Base-by-base conservation (phyloP, 2,113 vertebrate species). In the Oriolus oriolus region DNA sequence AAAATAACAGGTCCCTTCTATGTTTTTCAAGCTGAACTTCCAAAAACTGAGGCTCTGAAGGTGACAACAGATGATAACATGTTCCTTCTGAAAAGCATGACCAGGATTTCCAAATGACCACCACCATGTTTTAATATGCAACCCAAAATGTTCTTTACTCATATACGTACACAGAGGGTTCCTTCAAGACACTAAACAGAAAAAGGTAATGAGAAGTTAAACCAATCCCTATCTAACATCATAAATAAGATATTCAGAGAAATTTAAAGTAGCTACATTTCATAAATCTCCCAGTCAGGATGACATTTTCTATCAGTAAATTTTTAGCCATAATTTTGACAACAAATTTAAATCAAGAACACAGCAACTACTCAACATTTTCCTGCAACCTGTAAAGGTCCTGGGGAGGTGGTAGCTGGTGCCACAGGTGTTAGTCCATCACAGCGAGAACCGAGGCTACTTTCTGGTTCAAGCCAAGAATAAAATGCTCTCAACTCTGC, bases 351-450 rank as follows among this genome's bases (percentile, higher is more conserved):
- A 88, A 85, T 78, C 60, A 84, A 93, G 28, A 93, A 75, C 53
- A 89, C 18, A 84, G 31, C 27, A 73, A 79, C 21, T 93, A 85
- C 78, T 91, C 84, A 89, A 83, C n/a, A 0, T 33, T 92, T 82
- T 57, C 61, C 53, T 82, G 90, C 28, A 78, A 69, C 33, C 50
- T 50, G 84, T 35, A 15, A 56, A 78, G 65, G 63, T 88, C 76
- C 71, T n/a, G 39, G 20, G 20, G 52, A 87, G 53, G 15, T 31
- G 13, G 49, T 13, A 69, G 47, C 70, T 69, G 86, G 33, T 89
- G 75, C 69, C 92, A 95, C 75, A 91, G 91, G 75, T 87, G 75
- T 96, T 81, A 92, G 78, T 88, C 75, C 75, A 45, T 71, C 82
- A 42, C 7, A 87, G 45, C 0, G 0, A 73, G 59, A 94, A 74